Percentiles rank a stretch among this genome's conserved stretches.
Evolutionary conservation across 2,888 invertebrate species (phyloP).

Genomic region (Vandiemenella viatica): DNA sequence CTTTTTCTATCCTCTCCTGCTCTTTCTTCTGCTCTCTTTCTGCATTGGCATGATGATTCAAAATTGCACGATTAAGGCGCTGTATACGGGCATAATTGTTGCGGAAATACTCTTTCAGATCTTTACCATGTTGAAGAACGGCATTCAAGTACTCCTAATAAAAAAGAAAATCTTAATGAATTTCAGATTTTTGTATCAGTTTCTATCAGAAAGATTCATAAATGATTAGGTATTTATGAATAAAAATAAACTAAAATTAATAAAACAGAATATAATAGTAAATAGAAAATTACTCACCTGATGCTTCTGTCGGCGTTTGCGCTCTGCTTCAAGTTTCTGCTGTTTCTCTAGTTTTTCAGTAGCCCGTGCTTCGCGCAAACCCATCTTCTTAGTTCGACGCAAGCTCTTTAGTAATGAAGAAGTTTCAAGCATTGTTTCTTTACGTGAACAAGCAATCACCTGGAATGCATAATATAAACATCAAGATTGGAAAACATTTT

Average conservation of each 20-base stretch:
- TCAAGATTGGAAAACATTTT: not conserved
- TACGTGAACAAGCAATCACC: constrained; percentile 30
- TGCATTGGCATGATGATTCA: constrained; percentile 43
- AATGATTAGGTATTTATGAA: not conserved
- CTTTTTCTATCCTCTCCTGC: constrained; percentile 45
- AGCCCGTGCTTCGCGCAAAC: constrained; percentile 42
- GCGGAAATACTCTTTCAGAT: constrained; percentile 43
- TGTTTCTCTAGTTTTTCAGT: constrained; percentile 48
- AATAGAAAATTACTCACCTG: too few species aligned
- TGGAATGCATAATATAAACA: constrained; percentile 6
- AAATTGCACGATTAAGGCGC: constrained; percentile 39
- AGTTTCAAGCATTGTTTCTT: constrained; percentile 43
- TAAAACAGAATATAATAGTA: too few species aligned
- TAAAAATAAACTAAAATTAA: too few species aligned
- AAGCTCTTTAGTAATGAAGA: constrained; percentile 42
- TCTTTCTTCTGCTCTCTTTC: constrained; percentile 48
- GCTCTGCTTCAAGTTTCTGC: constrained; percentile 43
- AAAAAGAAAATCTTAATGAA: not conserved
- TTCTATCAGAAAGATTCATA: not conserved
- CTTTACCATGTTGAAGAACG: constrained; percentile 41
- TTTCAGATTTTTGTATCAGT: too few species aligned
- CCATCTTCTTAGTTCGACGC: constrained; percentile 42
- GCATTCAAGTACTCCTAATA: constrained; percentile 39
- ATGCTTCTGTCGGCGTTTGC: constrained; percentile 41
- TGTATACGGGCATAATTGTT: constrained; percentile 32